Evolutionary conservation across 2,113 vertebrate genomes (phyloP), one percentile per base, ranked within the genome.

Genomic region (Corynorhinus townsendii): DNA sequence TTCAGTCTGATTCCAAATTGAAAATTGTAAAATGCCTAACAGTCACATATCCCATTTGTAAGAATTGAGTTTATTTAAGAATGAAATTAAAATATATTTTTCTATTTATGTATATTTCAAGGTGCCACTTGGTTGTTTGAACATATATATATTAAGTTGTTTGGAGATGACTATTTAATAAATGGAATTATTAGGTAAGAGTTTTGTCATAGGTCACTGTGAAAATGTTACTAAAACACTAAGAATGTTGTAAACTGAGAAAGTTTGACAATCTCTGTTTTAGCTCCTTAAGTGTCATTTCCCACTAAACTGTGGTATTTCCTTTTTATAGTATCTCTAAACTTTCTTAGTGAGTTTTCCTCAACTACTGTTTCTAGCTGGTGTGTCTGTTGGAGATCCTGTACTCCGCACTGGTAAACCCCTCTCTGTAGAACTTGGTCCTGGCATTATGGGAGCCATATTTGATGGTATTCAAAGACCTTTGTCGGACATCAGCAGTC

Each of bases 381-480:
- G 99, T 75, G 99, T 99, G 92, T 99, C 99, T 56, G 99, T 99
- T 54, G 99, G 99, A 91, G 99, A 99, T 97, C 99, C 99, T 24
- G 99, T 99, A 38, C 98, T 99, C 54, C 99, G 99, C 16, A 99
- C 99, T 15, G 99, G 99, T 30, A 99, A 99, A 96, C 99, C 99
- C 2, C 98, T 99, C 1, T 99, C 99, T 0, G 99, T 99, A 20
- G 99, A 99, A 96, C 97, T 99, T 82, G 99, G 99, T 28, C 99
- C 99, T 90, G 99, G 99, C 95, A 99, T 99, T 96, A 99, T 99
- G 99, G 99, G 99, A 81, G 99, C 99, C 92, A 99, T 99, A 98
- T 99, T 99, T 99, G 99, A 99, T 94, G 99, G 99, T 96, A 99
- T 99, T 97, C 99, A 99, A 97, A 99, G 99, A 96, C 99, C 99